A percentile compares a stretch with the other conserved stretches of the same genome.
Conservation (phyloP, 1,140 invertebrate species). For the Cecropterus lyciades region DNA sequence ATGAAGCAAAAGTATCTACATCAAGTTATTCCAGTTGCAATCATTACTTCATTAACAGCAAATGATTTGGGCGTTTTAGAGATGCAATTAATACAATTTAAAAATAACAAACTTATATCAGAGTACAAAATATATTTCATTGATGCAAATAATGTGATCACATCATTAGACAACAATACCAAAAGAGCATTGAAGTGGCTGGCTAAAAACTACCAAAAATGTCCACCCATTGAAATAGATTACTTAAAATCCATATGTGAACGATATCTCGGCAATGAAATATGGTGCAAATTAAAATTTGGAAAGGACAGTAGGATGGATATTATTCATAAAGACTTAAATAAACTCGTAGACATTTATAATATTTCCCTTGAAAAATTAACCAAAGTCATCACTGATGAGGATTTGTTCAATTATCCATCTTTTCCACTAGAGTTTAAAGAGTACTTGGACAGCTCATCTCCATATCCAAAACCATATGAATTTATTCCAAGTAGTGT, state of each 20-base stretch:
- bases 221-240: constrained; percentile 86
- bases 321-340: constrained; percentile 82
- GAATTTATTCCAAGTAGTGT: constrained; percentile 75
- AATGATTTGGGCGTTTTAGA: constrained; percentile 46
- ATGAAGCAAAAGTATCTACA: constrained; percentile 75
- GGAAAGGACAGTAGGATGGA: constrained; percentile 78
- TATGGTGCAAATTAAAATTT: constrained; percentile 86
- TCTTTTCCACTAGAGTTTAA: constrained; percentile 77
- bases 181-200: constrained; percentile 86
- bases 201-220: constrained; percentile 82
- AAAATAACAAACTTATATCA: constrained; percentile 63
- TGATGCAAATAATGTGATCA: constrained; percentile 56
- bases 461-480: constrained; percentile 78
- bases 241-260: constrained; percentile 84
- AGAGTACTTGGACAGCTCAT: constrained; percentile 58
- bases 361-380: constrained; percentile 87
- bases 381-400: constrained; percentile 85
- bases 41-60: constrained; percentile 57
- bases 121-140: constrained; percentile 68
- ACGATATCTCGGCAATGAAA: constrained; percentile 86
- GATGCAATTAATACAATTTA: constrained; percentile 46
- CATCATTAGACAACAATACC: constrained; percentile 60
- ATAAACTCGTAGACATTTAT: constrained; percentile 86
- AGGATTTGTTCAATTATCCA: constrained; percentile 75
- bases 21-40: constrained; percentile 68